A percentile compares a stretch with the other conserved stretches of the same genome.
phyloP scores from a whole-genome alignment of 2,888 invertebrate genomes.

The Lasioglossum leucozonium region DNA sequence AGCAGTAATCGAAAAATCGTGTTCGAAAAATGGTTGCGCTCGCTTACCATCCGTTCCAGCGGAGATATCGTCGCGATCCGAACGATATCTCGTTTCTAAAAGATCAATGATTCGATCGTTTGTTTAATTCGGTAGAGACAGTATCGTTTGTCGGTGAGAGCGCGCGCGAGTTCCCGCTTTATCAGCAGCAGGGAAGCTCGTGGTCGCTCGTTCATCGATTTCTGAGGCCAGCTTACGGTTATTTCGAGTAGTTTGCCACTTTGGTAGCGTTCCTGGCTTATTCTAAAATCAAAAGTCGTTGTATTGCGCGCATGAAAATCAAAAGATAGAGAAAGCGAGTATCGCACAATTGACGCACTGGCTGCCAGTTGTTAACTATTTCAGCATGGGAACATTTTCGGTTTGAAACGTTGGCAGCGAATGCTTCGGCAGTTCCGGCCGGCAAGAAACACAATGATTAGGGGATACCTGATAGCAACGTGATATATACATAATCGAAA shows the following conservation, averaged over 20 bases:
- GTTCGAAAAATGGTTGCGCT: background rate
- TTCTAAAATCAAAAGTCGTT: constrained; percentile 19
- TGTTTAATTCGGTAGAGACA: background rate
- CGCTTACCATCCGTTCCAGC: background rate
- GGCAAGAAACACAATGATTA: background rate
- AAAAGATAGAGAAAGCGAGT: background rate
- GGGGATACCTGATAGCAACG: background rate
- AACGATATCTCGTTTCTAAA: background rate
- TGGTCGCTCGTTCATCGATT: constrained; percentile 1
- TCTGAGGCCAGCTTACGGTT: background rate
- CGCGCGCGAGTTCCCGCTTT: constrained; percentile 9
- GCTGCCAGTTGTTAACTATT: background rate
- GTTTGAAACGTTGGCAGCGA: background rate
- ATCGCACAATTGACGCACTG: background rate
- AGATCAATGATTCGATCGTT: background rate
- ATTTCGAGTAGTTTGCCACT: constrained; percentile 1
- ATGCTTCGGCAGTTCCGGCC: background rate
- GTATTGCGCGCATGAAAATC: background rate
- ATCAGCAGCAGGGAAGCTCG: constrained; percentile 1
- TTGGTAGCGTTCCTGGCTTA: background rate
- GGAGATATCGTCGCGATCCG: background rate
- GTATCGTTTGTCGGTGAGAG: constrained; percentile 23
- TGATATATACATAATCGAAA: constrained; percentile 18
- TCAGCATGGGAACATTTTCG: background rate
- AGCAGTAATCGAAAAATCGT: background rate